Evolutionary conservation across 2,113 vertebrate genomes (phyloP).

Genomic region (Bufo bufo): DNA sequence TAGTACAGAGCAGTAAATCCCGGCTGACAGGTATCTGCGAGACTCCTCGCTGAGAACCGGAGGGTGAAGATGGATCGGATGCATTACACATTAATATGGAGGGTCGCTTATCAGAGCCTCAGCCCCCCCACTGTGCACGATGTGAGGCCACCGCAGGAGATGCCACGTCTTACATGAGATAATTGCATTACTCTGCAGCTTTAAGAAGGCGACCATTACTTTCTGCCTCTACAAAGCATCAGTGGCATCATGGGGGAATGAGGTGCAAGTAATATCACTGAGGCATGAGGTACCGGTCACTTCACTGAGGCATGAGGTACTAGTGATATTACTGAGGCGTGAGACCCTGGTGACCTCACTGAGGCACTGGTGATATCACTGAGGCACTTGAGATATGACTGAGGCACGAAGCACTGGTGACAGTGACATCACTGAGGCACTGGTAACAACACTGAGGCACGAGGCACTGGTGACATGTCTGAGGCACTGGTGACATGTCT

Average conservation of each 20-base stretch:
- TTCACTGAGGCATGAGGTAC: background rate
- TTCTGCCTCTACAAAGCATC: background rate
- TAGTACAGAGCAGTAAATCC: conserved; percentile 9
- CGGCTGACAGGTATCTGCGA: background rate
- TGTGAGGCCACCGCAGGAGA: no score
- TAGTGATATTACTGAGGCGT: background rate
- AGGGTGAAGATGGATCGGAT: conserved; percentile 7
- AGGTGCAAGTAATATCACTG: background rate
- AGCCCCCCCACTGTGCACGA: background rate
- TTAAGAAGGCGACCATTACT: background rate
- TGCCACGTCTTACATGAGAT: no score
- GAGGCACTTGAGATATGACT: background rate
- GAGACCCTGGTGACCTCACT: background rate
- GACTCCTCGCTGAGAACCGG: background rate
- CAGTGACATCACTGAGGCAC: background rate
- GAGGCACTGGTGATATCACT: background rate
- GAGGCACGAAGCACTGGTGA: no score
- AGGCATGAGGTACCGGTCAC: no score
- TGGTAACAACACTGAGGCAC: background rate
- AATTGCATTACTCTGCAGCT: no score
- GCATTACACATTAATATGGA: conserved; percentile 7
- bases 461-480: background rate
- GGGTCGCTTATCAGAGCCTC: background rate
- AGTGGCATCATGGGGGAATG: background rate
- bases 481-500: background rate